phyloP scores from a whole-genome alignment of 2,797 vertebrate species.

The Kryptopterus vitreolus region DNA sequence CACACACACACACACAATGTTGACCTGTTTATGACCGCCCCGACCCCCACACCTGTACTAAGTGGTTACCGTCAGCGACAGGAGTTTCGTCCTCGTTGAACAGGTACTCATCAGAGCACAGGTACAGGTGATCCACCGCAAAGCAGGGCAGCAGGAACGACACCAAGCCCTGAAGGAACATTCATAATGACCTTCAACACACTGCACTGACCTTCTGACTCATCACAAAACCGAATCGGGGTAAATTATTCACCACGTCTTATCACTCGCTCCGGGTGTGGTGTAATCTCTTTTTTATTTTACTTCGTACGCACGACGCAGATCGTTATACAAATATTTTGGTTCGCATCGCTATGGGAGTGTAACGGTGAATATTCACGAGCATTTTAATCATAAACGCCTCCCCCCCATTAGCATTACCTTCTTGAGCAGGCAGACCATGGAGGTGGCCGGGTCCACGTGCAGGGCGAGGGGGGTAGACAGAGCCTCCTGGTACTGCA shows the following conservation, averaged over 20 bases:
- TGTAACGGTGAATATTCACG: neutral
- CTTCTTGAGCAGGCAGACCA: slow-evolving; percentile 91
- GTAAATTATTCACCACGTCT: neutral
- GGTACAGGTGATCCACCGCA: slow-evolving; percentile 90
- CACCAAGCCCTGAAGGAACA: slow-evolving; percentile 77
- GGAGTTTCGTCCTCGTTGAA: slow-evolving; percentile 84
- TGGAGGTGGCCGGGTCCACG: slow-evolving; percentile 77
- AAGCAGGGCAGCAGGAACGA: slow-evolving; percentile 91
- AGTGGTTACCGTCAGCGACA: slow-evolving; percentile 74
- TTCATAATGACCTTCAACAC: neutral
- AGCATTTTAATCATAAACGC: neutral
- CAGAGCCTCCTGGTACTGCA: slow-evolving; percentile 92
- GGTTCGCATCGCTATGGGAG: neutral
- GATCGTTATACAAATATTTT: neutral
- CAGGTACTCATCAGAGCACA: slow-evolving; percentile 84
- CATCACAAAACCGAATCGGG: neutral
- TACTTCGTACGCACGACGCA: neutral
- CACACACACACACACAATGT: neutral
- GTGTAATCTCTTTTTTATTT: neutral
- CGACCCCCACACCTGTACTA: neutral
- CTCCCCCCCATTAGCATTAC: slow-evolving; percentile 62
- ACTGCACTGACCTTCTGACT: neutral
- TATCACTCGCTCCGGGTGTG: neutral
- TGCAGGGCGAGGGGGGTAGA: slow-evolving; percentile 84
- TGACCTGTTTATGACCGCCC: neutral